Evolutionary conservation across 2,888 invertebrate species (phyloP), one percentile per base, ranked within the genome.

Genomic region (Orthonevra nobilis): DNA sequence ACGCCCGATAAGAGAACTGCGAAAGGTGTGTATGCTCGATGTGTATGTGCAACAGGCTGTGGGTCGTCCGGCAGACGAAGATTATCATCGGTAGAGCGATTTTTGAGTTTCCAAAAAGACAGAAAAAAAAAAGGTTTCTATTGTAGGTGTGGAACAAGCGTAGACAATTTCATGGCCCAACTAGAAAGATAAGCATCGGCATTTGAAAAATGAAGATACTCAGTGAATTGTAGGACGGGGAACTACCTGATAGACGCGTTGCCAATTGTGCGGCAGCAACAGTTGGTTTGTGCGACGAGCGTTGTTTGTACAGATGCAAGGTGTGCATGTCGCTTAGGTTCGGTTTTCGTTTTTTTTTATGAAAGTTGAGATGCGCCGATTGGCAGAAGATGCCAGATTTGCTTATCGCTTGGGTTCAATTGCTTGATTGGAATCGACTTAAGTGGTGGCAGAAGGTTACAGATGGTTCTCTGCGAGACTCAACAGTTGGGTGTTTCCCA

Each of bases 251-350:
- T 60, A 12, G 64, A 64, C 32, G 58, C 38, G 26, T 70, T 74
- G 60, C 73, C 66, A 74, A 73, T 73, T 74, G 60, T 42, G 36
- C 14, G 54, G 61, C 10, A 61, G 79, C 73, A 73, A 79, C 73
- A 72, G 77, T 77, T 77, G 77, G 64, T 64, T 77, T 75, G 60
- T 61, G 46, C 34, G 54, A 44, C 73, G 70, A 32, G 32, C 64
- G 28, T 77, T 77, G 70, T 79, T 73, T 79, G 66, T 12, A 36
- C 66, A 79, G 40, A 79, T 42, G 66, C 79, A 79, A 79, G 73
- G 73, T 79, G 79, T 79, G 15, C 38, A 1, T 17, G 10, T 46
- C 15, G 19, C 15, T 38, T 14, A 34, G 26, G 32, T 1, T 19
- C 1, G 10, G 14, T 50, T 4, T 5, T 23, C 23, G 23, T 5